Percentiles rank a stretch among this genome's conserved stretches.
Evolutionary conservation across 1,140 invertebrate genomes (phyloP).

Genomic region (Contarinia nasturtii): DNA sequence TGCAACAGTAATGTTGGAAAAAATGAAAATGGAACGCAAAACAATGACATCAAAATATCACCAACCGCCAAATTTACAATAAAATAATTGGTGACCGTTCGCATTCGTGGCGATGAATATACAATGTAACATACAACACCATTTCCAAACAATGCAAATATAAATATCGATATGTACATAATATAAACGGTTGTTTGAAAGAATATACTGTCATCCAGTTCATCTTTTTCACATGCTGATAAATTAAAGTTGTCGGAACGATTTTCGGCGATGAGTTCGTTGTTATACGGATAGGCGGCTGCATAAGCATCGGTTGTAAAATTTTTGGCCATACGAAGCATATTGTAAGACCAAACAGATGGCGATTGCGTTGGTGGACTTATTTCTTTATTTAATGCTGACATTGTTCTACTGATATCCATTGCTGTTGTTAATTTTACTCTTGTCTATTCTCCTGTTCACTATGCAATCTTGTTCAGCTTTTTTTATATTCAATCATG

Average conservation of each 20-base stretch:
- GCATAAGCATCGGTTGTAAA: not conserved
- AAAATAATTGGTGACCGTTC: constrained; percentile 74
- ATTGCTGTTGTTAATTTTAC: too few species aligned
- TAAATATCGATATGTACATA: constrained; percentile 52
- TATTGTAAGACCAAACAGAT: too few species aligned
- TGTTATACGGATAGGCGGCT: not conserved
- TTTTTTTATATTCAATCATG: too few species aligned
- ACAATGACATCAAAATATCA: constrained; percentile 65
- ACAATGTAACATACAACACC: constrained; percentile 68
- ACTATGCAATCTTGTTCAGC: too few species aligned
- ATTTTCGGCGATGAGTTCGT: not conserved
- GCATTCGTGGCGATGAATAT: constrained; percentile 53
- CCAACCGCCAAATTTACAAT: constrained; percentile 70
- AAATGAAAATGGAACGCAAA: constrained; percentile 76
- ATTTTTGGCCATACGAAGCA: not conserved
- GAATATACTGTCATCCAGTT: constrained; percentile 12
- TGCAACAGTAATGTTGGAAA: constrained; percentile 46
- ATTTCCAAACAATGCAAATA: constrained; percentile 58
- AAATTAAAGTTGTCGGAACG: not conserved
- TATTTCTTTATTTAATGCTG: too few species aligned
- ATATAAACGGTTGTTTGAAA: constrained; percentile 47
- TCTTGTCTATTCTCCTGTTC: too few species aligned
- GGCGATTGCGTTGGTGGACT: too few species aligned
- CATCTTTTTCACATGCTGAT: not conserved
- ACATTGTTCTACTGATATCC: too few species aligned